Base-by-base conservation (phyloP, 2,113 vertebrate genomes). In the Zapornia atra region DNA sequence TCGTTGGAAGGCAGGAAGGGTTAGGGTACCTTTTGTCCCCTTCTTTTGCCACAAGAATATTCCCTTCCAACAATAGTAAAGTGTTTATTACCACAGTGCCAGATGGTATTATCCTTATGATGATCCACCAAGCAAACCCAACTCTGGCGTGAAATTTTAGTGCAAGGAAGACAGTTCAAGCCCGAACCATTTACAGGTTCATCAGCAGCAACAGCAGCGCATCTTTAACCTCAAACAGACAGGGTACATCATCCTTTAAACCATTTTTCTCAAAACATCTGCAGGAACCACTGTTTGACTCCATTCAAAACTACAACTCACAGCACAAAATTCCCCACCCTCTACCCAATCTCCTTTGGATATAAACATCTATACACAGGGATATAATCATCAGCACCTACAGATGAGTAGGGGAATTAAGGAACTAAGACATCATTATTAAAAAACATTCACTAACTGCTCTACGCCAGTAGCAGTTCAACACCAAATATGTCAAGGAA, bases 171-270 rank as follows among this genome's bases (percentile, higher is more conserved):
- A 10, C 10, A 24, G 11, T 7, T 54, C 15, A 34, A 40, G 34
- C 22, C 21, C 18, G 42, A 82, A 10, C 7, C 16, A 12, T 15
- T 54, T 40, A 54, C 1, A 3, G 11, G 40, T 48, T 69, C 36
- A 57, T 12, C 11, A 56, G 33, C 18, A 64, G 34, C 34, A 63
- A 25, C 25, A 60, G 29, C 22, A 78, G 18, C 4, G 73, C 10
- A 60, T 42, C 51, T 48, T 63, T 33, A 79, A 87, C 22, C 19
- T 48, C 15, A 77, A 42, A 33, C 2, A 71, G 33, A 34, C 3
- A 2, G 13, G 34, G 57, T 4, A 11, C 0, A 0, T 19, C 28
- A 40, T 40, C 25, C n/a, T 22, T 25, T 53, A 19, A 36, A 29
- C 4, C 21, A 31, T 36, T 65, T 60, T 59, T 28, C 42, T 51